Base-by-base conservation (phyloP, 37 sponge, comb jelly and placozoan genomes). In the Axinella damicornis region DNA sequence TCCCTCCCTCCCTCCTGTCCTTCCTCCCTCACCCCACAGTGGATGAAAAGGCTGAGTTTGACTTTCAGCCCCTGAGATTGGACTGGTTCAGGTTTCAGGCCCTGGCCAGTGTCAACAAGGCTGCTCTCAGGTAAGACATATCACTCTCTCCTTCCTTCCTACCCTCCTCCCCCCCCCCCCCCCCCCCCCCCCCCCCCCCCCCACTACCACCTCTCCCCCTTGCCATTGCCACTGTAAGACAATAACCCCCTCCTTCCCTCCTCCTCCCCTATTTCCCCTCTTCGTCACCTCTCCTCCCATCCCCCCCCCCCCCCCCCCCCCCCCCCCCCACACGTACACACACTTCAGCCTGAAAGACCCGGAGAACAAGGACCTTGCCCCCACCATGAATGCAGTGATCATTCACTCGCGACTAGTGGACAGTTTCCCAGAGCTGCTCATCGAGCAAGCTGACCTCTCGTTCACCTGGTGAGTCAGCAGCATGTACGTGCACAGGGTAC, bases 31-130 rank as follows among this genome's bases (percentile, higher is more conserved):
- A 15, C 9, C 75, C 46, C 46, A 0, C 79, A 94, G 91, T 53
- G 62, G 90, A 86, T 53, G 65, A 80, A 16, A 54, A 53, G 17
- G 38, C 70, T 15, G 94, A 96, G 59, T 88, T 86, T 82, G 94
- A 98, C 58, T 92, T 98, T 71, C 76, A 87, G 53, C 87, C 85
- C 18, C 88, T 98, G 34, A 59, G 99, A 15, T 65, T 98, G 80
- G 99, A 98, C 81, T 98, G 99, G 99, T 84, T 94, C 71, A 68
- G 99, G 30, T 82, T 98, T 22, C 99, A 98, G 89, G 88, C 77
- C 0, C 65, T 82, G 32, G 91, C 93, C 66, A 80, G 79, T 36
- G 83, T 80, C 11, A 65, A 57, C 56, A 87, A 69, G 27, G 88
- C 92, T 22, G 57, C 86, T 0, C 71, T 89, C 57, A 89, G 77